Percentiles rank a stretch among this genome's conserved stretches.
Evolutionary conservation across 2,113 vertebrate genomes (phyloP).

Genomic region (Otis tarda): DNA sequence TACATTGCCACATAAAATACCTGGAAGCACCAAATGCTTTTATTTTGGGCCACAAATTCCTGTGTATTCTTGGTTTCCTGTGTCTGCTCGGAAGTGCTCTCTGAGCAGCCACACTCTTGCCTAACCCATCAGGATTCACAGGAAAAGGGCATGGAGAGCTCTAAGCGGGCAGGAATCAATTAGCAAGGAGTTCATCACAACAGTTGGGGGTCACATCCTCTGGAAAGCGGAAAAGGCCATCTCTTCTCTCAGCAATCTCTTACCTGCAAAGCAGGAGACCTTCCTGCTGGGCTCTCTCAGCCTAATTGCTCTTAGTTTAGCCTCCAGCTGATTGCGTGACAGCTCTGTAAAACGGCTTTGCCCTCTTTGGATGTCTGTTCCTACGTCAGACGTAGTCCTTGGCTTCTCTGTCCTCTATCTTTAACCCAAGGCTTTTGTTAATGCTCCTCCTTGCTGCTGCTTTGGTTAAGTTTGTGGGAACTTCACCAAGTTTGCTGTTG

Average conservation of each 20-base stretch:
- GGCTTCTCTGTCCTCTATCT: background rate
- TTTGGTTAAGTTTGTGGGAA: background rate
- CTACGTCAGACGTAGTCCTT: background rate
- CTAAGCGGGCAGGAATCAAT: background rate
- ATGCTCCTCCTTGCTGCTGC: background rate
- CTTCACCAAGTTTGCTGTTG: background rate
- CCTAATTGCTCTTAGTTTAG: slow-evolving; percentile 35
- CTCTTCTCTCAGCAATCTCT: background rate
- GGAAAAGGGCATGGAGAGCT: background rate
- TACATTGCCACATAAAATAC: background rate
- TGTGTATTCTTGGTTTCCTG: background rate
- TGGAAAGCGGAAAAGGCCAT: background rate
- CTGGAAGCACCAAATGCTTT: background rate
- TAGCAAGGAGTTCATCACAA: background rate
- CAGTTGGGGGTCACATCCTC: background rate
- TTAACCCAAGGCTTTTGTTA: background rate
- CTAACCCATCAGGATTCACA: background rate
- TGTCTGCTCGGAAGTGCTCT: background rate
- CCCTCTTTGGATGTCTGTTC: background rate
- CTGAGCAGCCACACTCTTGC: background rate
- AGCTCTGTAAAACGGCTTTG: background rate
- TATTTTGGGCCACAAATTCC: background rate
- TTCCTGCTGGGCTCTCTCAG: background rate
- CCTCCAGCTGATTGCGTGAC: background rate
- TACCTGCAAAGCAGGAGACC: background rate